Evolutionary conservation across 2,113 vertebrate genomes (phyloP).

Genomic region (Ursus arctos): DNA sequence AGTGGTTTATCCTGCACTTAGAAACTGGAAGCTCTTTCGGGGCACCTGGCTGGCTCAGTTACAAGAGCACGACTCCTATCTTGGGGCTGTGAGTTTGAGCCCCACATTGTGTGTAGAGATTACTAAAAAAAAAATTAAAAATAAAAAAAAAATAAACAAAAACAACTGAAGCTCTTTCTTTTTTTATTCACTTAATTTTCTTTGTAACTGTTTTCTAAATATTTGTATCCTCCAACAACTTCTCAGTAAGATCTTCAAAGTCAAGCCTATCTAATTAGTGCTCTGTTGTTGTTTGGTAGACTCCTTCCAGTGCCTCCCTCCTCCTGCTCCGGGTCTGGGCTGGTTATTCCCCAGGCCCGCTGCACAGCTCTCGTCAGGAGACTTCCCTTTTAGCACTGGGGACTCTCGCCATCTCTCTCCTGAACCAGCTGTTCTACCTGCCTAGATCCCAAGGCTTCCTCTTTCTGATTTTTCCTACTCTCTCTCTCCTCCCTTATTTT

Average conservation of each 20-base stretch:
- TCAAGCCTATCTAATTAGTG: neutral
- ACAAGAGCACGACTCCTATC: neutral
- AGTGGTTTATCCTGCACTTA: neutral
- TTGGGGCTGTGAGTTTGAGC: neutral
- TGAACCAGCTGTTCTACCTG: neutral
- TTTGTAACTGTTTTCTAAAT: constrained; percentile 21
- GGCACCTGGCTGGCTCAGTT: neutral
- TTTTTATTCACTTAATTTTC: constrained; percentile 8
- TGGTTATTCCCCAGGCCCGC: neutral
- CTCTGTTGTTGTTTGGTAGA: neutral
- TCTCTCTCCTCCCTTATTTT: neutral
- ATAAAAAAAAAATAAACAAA: no score
- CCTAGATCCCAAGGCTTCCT: neutral
- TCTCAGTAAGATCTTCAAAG: neutral
- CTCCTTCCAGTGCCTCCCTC: neutral
- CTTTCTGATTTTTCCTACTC: neutral
- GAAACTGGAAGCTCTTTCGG: neutral
- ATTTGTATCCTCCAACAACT: neutral
- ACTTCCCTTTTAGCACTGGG: neutral
- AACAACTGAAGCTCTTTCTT: neutral
- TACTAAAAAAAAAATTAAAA: neutral
- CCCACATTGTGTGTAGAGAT: neutral
- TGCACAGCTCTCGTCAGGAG: neutral
- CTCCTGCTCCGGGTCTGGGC: neutral
- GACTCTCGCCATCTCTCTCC: neutral